Evolutionary conservation across 23 tunicate species (phyloP).

Genomic region (Oikopleura dioica): DNA sequence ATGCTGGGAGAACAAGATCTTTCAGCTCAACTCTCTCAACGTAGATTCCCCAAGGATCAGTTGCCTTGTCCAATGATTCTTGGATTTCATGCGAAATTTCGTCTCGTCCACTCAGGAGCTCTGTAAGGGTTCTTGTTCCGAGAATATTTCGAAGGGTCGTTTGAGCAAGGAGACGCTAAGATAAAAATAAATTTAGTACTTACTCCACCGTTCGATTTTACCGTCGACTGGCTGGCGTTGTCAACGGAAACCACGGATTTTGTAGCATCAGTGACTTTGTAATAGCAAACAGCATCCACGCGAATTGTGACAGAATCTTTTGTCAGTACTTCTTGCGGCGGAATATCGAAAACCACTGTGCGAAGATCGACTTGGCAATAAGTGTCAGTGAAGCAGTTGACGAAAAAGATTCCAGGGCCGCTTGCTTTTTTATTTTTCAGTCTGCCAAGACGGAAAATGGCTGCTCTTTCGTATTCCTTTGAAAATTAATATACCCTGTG

Average conservation of each 20-base stretch:
- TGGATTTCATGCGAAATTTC: too few relatives aligned
- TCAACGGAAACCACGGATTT: constrained; percentile 47
- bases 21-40: constrained; percentile 69
- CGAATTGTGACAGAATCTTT: constrained; percentile 48
- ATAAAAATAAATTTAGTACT: too few relatives aligned
- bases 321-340: constrained; percentile 76
- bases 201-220: too few relatives aligned
- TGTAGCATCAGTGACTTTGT: constrained; percentile 56
- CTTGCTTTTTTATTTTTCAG: too few relatives aligned
- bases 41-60: constrained; percentile 80
- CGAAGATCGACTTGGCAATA: constrained; percentile 55
- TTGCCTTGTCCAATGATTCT: constrained; percentile 58
- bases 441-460: too few relatives aligned
- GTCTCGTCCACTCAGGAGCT: constrained; percentile 43
- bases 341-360: constrained; percentile 41
- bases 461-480: too few relatives aligned
- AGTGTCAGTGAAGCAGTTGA: too few relatives aligned
- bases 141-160: constrained; percentile 59
- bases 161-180: constrained; percentile 48
- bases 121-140: constrained; percentile 46
- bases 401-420: too few relatives aligned
- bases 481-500: too few relatives aligned
- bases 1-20: too few relatives aligned
- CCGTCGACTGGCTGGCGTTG: constrained; percentile 54
- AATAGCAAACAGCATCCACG: constrained; percentile 60